Percentiles rank a stretch among this genome's conserved stretches.
phyloP scores from a whole-genome alignment of 2,888 invertebrate genomes.

The Lepidochitona cinerea region DNA sequence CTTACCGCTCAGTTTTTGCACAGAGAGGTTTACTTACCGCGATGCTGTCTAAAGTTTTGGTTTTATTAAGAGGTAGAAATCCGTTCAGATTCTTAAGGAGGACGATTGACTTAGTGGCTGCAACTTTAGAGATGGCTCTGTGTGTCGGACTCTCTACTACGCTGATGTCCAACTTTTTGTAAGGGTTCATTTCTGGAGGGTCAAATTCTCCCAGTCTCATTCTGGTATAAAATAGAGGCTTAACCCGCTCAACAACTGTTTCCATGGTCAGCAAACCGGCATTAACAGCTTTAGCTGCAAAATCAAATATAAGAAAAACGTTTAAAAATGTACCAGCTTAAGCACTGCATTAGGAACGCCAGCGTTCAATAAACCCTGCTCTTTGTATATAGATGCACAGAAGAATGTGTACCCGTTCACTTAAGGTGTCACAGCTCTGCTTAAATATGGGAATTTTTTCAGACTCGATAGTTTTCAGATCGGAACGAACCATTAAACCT shows the following conservation, averaged over 20 bases:
- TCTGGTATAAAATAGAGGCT: conserved; percentile 23
- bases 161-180: background rate
- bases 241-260: conserved; percentile 11
- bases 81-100: conserved; percentile 37
- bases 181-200: conserved; percentile 22
- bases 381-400: too few relatives aligned
- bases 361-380: too few relatives aligned
- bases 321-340: too few relatives aligned
- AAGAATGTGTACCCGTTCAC: too few relatives aligned
- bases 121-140: conserved; percentile 26
- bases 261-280: background rate
- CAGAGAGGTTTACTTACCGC: too few relatives aligned
- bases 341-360: too few relatives aligned
- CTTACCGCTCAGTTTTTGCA: too few relatives aligned
- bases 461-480: too few relatives aligned
- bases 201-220: conserved; percentile 26
- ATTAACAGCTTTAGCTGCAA: background rate
- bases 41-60: background rate
- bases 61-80: conserved; percentile 20
- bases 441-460: too few relatives aligned
- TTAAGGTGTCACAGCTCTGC: too few relatives aligned
- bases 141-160: conserved; percentile 37
- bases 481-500: too few relatives aligned
- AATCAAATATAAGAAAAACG: background rate
- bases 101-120: conserved; percentile 37